Evolutionary conservation across 2,113 vertebrate species (phyloP), one percentile per base, ranked within the genome.

Genomic region (Sardina pilchardus): DNA sequence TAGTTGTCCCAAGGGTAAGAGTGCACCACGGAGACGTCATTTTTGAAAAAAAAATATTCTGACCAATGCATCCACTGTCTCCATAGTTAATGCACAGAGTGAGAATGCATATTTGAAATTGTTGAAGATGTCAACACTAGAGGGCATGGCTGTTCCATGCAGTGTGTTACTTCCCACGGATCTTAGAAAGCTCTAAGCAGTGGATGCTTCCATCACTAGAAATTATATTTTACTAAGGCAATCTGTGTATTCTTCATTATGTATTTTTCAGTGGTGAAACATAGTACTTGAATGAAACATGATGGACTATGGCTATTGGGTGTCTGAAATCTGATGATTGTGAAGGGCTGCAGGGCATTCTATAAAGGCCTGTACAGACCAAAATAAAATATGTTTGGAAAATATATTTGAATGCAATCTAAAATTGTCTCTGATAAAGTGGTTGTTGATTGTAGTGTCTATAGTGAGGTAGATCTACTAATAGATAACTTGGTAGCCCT

Each of bases 401-500:
- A 59, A 6, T 24, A 59, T 4, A 59, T 59, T 6, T 24, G 12
- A 47, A 47, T 47, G 45, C 1, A 47, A 14, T 14, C 45, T 19
- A 19, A 24, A 24, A 24, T 24, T 21, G 53, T 21, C 19, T 59
- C 6, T 24, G 19, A 59, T 59, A 24, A 59, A 21, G 19, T 59
- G 53, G 4, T 59, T 59, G 53, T 24, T 59, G 6, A 21, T 59
- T 59, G 19, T 59, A 59, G 19, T 24, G 21, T 42, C 21, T 56
- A 21, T 56, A 19, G 12, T 56, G 14, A 87, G 16, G 19, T 10
- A 6, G n/a, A n/a, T 59, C 81, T 44, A 82, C 24, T 85, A 87
- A 86, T 89, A 44, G 86, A 85, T 85, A 82, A 86, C 85, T 56
- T 14, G 21, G 9, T 39, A 85, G 84, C 45, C 80, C 30, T 87